Percentiles rank a stretch among this genome's conserved stretches.
These are phyloP conservation scores for Sesia bembeciformis DNA, from an alignment of 2,888 invertebrate species.

Conservation along the genomic window DNA sequence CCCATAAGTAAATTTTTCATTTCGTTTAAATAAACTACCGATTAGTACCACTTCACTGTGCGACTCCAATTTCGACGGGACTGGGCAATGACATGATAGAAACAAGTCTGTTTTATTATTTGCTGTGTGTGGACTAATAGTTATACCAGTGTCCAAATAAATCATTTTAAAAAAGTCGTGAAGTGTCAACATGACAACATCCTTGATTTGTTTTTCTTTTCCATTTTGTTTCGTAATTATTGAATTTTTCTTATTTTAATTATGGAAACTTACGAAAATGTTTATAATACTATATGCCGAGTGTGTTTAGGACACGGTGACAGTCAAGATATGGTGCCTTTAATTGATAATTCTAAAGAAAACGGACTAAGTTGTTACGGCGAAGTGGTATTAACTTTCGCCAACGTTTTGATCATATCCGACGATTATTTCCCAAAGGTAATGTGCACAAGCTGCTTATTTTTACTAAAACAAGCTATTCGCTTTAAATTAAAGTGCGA, in stretches of 20 bases:
- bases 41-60: not conserved
- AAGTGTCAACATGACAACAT: not conserved
- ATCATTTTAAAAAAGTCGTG: not conserved
- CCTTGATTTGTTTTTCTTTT: not conserved
- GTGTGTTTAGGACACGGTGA: slow-evolving; percentile 37
- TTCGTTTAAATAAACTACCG: not conserved
- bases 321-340: slow-evolving; percentile 32
- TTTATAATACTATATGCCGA: slow-evolving; percentile 43
- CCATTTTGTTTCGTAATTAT: not conserved
- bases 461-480: slow-evolving; percentile 42
- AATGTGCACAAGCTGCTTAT: slow-evolving; percentile 46
- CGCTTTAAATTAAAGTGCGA: slow-evolving; percentile 48
- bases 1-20: not conserved
- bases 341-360: slow-evolving; percentile 29
- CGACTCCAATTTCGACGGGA: too few species aligned
- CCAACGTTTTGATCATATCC: slow-evolving; percentile 31
- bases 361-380: slow-evolving; percentile 42
- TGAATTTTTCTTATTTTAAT: not conserved
- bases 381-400: slow-evolving; percentile 33
- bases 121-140: not conserved
- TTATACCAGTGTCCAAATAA: not conserved
- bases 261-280: slow-evolving; percentile 33
- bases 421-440: slow-evolving; percentile 35
- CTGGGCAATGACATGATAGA: not conserved
- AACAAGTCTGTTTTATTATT: not conserved